phyloP scores from a whole-genome alignment of 2,888 invertebrate species.

The Phania funesta region DNA sequence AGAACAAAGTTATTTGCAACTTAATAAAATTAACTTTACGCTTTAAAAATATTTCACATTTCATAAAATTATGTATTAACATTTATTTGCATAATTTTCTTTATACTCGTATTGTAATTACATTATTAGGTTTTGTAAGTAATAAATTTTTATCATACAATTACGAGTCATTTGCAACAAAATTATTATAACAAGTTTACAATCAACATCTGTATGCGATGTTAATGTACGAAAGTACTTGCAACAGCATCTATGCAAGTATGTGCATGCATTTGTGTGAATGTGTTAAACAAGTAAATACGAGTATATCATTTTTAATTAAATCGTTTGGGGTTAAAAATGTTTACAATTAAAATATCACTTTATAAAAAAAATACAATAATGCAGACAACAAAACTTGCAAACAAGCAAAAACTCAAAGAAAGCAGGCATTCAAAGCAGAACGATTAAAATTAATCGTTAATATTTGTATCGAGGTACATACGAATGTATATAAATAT shows the following conservation, averaged over 20 bases:
- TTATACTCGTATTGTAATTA: neutral
- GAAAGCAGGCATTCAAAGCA: neutral
- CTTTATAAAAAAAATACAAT: neutral
- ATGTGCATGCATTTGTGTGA: neutral
- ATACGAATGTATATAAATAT: too few relatives aligned
- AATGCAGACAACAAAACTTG: neutral
- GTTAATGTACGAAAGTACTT: neutral
- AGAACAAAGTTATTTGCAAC: too few relatives aligned
- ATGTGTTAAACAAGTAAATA: constrained; percentile 27
- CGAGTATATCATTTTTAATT: constrained; percentile 52
- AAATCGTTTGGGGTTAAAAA: constrained; percentile 44
- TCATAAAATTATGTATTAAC: too few relatives aligned
- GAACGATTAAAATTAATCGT: neutral
- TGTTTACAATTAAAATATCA: constrained; percentile 40
- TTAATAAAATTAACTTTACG: too few relatives aligned
- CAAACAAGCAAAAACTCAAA: neutral
- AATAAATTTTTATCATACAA: neutral
- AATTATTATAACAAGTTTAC: neutral
- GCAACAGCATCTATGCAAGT: neutral
- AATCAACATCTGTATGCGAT: neutral
- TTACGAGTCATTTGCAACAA: neutral
- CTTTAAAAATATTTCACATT: too few relatives aligned
- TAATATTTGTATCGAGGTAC: neutral
- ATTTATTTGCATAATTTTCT: too few relatives aligned
- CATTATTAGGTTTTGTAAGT: neutral